Conservation (phyloP, 2,797 vertebrate species). For the Nothura maculosa region DNA sequence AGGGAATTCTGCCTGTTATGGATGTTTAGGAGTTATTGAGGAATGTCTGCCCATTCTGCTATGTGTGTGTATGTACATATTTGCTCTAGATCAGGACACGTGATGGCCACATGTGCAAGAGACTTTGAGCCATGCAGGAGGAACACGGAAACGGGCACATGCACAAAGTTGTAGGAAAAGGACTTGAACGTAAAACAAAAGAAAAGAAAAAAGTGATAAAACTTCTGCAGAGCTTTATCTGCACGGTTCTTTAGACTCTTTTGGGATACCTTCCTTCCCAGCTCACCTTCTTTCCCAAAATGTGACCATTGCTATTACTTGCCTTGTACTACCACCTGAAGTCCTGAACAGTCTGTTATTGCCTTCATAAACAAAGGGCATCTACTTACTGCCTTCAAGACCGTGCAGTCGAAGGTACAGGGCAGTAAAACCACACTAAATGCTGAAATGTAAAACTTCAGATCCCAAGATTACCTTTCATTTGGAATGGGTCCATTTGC, state of each 20-base stretch:
- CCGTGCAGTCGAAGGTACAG: not conserved
- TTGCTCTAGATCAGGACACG: not conserved
- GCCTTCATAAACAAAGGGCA: slow-evolving; percentile 13
- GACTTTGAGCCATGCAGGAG: not conserved
- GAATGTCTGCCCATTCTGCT: not conserved
- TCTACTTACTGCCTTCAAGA: not conserved
- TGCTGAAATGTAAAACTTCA: slow-evolving; percentile 27
- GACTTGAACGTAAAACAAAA: not conserved
- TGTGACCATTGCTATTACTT: not conserved
- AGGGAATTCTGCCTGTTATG: accelerated
- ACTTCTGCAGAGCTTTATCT: not conserved
- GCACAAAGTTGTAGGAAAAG: not conserved
- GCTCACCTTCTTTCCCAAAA: not conserved
- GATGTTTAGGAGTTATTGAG: not conserved
- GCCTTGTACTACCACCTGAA: not conserved
- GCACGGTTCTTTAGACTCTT: not conserved
- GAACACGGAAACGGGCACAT: not conserved
- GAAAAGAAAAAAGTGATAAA: not conserved
- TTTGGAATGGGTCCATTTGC: slow-evolving; percentile 50
- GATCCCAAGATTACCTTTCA: slow-evolving; percentile 69
- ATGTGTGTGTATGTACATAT: no score
- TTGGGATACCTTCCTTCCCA: not conserved
- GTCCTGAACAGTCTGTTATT: not conserved
- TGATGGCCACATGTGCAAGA: not conserved
- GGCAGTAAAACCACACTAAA: not conserved